Base-by-base conservation (phyloP, 1,140 invertebrate species). In the Phortica variegata region DNA sequence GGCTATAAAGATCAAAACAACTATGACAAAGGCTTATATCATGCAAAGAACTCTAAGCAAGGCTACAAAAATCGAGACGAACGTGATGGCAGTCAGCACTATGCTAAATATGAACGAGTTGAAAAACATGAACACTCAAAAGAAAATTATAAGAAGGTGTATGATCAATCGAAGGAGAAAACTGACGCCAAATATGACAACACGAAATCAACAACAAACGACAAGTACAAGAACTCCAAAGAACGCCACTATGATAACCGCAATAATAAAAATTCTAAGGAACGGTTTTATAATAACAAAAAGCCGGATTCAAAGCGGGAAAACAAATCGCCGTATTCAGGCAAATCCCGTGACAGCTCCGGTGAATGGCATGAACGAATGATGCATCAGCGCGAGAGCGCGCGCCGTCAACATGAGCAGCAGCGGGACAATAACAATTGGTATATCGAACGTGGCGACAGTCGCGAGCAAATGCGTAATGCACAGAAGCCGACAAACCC, bases 301-400 rank as follows among this genome's bases (percentile, higher is more conserved):
- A 33, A 40, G 16, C 19, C 20, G 17, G 26, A 12, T 10, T 17
- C 12, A 3, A 17, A 13, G 16, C 13, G 43, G 19, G 4, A 44
- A 6, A 5, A n/a, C 5, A 5, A 15, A 47, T 23, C 17, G 6
- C 5, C 36, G 40, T 9, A 42, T 38, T 29, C 19, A 26, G 8
- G 41, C 48, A 9, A 8, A 39, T 15, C 15, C 44, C 12, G 39
- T 1, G 34, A 49, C n/a, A 52, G 42, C 43, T 65, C 53, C 38
- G 65, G 60, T 20, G 69, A 73, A 50, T 73, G 70, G 71, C 61
- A 74, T 32, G 61, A 56, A 7, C 53, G 56, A 8, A 44, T 59
- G 50, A 71, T 73, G 66, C 53, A 71, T n/a, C 63, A 74, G 13
- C 61, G 71, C 2, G 71, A 69, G 33, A 23, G 60, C 5, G 29